Percentiles rank a stretch among this genome's conserved stretches.
phyloP scores from a whole-genome alignment of 2,888 invertebrate genomes.

The Didymodactylos carnosus region DNA sequence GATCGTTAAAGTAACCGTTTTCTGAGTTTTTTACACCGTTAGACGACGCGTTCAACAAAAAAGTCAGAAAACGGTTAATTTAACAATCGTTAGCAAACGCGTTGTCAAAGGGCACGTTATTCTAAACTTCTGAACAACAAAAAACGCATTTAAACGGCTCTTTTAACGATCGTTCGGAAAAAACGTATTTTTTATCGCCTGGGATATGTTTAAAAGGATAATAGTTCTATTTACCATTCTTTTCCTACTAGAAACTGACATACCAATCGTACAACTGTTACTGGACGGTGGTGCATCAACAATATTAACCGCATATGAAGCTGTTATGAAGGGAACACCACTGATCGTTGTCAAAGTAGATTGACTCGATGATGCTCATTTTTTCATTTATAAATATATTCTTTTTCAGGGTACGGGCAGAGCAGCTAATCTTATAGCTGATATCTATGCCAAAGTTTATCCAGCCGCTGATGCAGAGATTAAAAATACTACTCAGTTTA shows the following conservation, averaged over 20 bases:
- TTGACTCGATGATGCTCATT: neutral
- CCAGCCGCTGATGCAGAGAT: too few relatives aligned
- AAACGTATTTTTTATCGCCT: neutral
- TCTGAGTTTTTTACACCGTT: too few relatives aligned
- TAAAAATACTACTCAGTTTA: too few relatives aligned
- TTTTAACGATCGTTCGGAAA: too few relatives aligned
- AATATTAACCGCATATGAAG: neutral
- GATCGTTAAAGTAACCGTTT: too few relatives aligned
- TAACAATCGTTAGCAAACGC: too few relatives aligned
- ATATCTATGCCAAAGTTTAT: too few relatives aligned
- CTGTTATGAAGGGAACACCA: neutral
- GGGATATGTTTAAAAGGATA: neutral
- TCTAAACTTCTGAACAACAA: too few relatives aligned
- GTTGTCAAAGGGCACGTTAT: too few relatives aligned
- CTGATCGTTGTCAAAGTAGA: neutral
- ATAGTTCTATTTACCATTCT: neutral
- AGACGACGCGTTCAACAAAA: too few relatives aligned
- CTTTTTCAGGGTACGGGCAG: neutral
- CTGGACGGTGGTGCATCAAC: neutral
- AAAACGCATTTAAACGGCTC: too few relatives aligned
- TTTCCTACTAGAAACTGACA: neutral
- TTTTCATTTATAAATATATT: neutral
- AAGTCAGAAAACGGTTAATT: too few relatives aligned
- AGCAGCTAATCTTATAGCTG: neutral
- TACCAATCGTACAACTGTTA: neutral